phyloP scores from a whole-genome alignment of 2,888 invertebrate genomes.

The Agrenia bidenticulata region DNA sequence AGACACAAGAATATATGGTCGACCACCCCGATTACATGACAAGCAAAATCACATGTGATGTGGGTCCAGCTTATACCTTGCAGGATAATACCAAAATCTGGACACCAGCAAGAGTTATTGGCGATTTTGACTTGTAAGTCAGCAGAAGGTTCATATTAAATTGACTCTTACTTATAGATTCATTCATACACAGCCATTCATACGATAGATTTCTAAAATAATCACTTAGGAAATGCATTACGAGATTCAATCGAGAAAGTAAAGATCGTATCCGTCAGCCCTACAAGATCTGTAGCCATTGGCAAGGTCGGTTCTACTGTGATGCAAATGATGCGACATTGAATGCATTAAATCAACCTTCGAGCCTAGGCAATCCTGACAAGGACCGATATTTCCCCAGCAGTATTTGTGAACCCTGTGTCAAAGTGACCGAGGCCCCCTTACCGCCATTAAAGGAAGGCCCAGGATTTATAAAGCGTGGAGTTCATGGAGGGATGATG shows the following conservation, averaged over 20 bases:
- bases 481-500: conserved; percentile 28
- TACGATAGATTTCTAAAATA: background rate
- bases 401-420: conserved; percentile 20
- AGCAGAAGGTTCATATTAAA: no score
- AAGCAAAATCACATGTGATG: conserved; percentile 1
- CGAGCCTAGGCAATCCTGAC: background rate
- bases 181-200: background rate
- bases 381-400: conserved; percentile 19
- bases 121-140: background rate
- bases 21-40: background rate
- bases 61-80: no score
- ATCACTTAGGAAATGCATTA: background rate
- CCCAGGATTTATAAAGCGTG: conserved; percentile 21
- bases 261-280: conserved; percentile 2
- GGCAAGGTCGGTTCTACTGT: conserved; percentile 28
- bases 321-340: conserved; percentile 11
- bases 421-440: conserved; percentile 7
- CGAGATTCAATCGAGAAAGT: no score
- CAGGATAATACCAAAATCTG: background rate
- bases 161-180: no score
- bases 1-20: background rate
- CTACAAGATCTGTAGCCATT: conserved; percentile 24
- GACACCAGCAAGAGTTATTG: background rate
- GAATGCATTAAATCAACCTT: background rate
- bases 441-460: background rate